These are phyloP conservation scores for Gulo gulo DNA, from an alignment of 2,113 vertebrate species.

Conservation along the genomic window DNA sequence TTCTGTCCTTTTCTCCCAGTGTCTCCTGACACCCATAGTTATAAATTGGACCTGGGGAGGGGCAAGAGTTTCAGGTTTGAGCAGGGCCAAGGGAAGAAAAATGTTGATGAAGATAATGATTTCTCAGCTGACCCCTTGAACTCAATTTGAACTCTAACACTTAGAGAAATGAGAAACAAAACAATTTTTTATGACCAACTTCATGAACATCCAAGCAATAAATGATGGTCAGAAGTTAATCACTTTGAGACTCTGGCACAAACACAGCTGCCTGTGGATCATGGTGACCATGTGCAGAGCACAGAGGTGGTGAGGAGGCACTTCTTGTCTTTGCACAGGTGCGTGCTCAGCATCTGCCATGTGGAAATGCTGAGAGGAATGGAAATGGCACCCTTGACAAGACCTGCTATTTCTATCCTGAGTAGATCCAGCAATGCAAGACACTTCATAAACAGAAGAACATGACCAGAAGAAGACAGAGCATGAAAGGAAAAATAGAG, in stretches of 20 bases:
- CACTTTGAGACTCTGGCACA: background rate
- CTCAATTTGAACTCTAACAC: background rate
- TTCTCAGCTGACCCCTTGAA: background rate
- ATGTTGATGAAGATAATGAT: background rate
- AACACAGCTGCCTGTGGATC: background rate
- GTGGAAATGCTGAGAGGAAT: background rate
- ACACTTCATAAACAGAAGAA: background rate
- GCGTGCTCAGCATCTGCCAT: too few relatives aligned
- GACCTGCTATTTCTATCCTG: background rate
- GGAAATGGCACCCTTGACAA: background rate
- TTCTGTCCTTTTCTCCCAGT: background rate
- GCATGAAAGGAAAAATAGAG: background rate
- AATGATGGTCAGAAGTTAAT: background rate
- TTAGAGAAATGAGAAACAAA: constrained; percentile 30
- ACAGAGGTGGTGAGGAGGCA: background rate
- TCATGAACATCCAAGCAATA: background rate
- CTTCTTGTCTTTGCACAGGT: background rate
- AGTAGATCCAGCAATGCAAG: background rate
- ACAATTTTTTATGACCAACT: background rate
- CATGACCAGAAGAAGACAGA: background rate
- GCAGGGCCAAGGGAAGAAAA: background rate
- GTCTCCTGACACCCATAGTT: background rate
- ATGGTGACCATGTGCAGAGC: too few relatives aligned
- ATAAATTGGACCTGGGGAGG: background rate
- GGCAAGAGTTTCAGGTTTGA: background rate